Base-by-base conservation (phyloP, 2,888 invertebrate species). In the Eudemis profundana region DNA sequence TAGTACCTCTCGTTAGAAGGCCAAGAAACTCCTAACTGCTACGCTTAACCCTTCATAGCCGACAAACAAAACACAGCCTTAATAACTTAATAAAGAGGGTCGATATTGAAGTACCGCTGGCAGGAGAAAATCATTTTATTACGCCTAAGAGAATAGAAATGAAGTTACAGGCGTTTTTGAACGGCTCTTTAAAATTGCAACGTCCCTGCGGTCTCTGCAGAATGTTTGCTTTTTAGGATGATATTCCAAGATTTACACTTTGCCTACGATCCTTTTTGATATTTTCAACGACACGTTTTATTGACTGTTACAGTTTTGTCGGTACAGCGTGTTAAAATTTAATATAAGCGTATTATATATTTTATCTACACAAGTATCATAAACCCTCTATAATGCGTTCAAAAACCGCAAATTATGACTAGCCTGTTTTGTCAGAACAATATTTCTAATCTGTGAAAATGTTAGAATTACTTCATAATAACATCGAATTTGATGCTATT, bases 21-120 rank as follows among this genome's bases (percentile, higher is more conserved):
- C 67, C 53, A 62, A 62, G 67, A 67, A 59, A 36, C 44, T 40
- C 53, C 42, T 60, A 67, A 67, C 60, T 54, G 62, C 53, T 33
- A 19, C 51, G 63, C 42, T 63, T 60, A 67, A 67, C 59, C 63
- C 59, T 62, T 49, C 14, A 40, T 1, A 38, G 44, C 15, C 14
- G 14, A 29, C 38, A 21, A 29, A 33, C 27, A 47, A 65, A 53
- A 59, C 10, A 14, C 46, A 40, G 27, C 19, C 46, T 23, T 53
- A 19, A 27, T 3, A 10, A n/a, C 21, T 15, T 3, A 8, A 3
- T 14, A 12, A 19, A 53, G 19, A 47, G 23, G 17, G 36, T 47
- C 2, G 17, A 23, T 29, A 59, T 14, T 12, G 2, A 10, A 38
- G 8, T 19, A 8, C 12, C 10, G 27, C 14, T 3, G 8, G 21